These are phyloP conservation scores for Hestina assimilis DNA, from an alignment of 1,140 invertebrate genomes.

Conservation along the genomic window DNA sequence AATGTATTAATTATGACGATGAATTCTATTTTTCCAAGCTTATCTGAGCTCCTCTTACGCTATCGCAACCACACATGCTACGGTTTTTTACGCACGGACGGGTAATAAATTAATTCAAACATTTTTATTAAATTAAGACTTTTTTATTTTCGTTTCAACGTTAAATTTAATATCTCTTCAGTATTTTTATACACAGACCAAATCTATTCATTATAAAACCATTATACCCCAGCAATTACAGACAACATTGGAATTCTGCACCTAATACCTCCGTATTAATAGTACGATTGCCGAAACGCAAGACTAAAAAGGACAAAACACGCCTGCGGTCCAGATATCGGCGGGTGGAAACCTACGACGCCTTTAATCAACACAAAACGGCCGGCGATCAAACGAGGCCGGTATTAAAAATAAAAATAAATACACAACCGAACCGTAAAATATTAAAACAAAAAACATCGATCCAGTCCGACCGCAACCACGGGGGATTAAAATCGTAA, in stretches of 20 bases:
- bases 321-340: constrained; percentile 27
- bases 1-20: constrained; percentile 70
- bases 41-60: constrained; percentile 51
- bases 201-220: too few relatives aligned
- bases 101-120: constrained; percentile 23
- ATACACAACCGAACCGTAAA: constrained; percentile 36
- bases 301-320: constrained; percentile 29
- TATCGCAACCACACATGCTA: constrained; percentile 34
- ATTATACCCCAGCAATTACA: too few relatives aligned
- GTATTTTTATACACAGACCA: not conserved
- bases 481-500: constrained; percentile 75
- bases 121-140: constrained; percentile 29
- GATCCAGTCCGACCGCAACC: constrained; percentile 59
- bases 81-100: constrained; percentile 18
- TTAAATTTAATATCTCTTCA: not conserved
- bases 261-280: not conserved
- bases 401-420: constrained; percentile 53
- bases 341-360: constrained; percentile 32
- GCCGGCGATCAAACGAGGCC: constrained; percentile 51
- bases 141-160: constrained; percentile 9
- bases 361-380: constrained; percentile 63
- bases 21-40: constrained; percentile 63
- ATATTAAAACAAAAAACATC: constrained; percentile 70
- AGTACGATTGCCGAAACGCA: constrained; percentile 20
- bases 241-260: not conserved